Evolutionary conservation across 2,888 invertebrate species (phyloP).

Genomic region (Drosophila subquinaria): DNA sequence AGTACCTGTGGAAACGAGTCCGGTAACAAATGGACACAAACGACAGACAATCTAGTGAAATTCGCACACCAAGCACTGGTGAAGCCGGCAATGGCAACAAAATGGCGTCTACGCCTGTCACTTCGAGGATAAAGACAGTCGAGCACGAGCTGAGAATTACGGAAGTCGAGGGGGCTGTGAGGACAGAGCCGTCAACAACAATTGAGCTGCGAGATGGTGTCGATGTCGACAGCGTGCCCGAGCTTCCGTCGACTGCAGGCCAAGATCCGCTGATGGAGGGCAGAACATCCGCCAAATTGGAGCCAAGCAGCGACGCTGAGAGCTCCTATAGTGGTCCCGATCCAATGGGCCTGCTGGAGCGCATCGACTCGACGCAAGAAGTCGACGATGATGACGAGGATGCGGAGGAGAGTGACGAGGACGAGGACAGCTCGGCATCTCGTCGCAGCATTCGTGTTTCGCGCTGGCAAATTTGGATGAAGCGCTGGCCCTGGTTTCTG

Average conservation of each 20-base stretch:
- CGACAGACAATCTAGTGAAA: not conserved
- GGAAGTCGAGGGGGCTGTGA: slow-evolving; percentile 62
- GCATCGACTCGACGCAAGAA: slow-evolving; percentile 37
- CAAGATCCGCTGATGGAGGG: slow-evolving; percentile 31
- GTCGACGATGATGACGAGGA: slow-evolving; percentile 34
- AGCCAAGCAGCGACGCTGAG: slow-evolving; percentile 55
- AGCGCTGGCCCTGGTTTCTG: slow-evolving; percentile 77
- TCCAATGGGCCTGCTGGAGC: slow-evolving; percentile 79
- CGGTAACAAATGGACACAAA: slow-evolving; percentile 24
- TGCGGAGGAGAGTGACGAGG: slow-evolving; percentile 60
- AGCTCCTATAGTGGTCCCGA: slow-evolving; percentile 58
- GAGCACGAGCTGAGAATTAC: slow-evolving; percentile 64
- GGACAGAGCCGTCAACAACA: not conserved
- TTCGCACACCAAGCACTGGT: not conserved
- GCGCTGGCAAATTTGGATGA: slow-evolving; percentile 69
- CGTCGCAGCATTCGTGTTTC: slow-evolving; percentile 24
- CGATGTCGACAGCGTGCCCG: slow-evolving; percentile 25
- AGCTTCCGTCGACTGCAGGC: slow-evolving; percentile 14
- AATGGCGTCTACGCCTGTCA: slow-evolving; percentile 62
- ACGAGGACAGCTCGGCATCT: slow-evolving; percentile 43
- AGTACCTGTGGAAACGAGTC: not conserved
- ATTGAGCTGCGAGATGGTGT: slow-evolving; percentile 60
- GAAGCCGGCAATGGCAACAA: slow-evolving; percentile 60
- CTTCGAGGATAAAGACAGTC: not conserved
- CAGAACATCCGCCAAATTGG: slow-evolving; percentile 36